A percentile compares a stretch with the other conserved stretches of the same genome.
phyloP scores from a whole-genome alignment of 2,888 invertebrate genomes.

The Drosophila falleni region DNA sequence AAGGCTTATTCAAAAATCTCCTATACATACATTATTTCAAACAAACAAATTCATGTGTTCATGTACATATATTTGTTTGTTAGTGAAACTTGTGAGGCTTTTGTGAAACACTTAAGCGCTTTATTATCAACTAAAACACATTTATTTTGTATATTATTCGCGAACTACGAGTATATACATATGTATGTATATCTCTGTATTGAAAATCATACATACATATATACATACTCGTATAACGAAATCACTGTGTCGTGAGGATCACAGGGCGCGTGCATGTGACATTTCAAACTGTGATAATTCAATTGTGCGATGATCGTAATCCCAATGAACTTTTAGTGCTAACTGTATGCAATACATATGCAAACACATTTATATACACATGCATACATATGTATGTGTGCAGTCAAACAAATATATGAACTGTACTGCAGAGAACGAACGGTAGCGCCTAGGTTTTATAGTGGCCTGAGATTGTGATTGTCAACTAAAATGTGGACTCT shows the following conservation, averaged over 20 bases:
- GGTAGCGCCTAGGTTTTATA: slow-evolving; percentile 69
- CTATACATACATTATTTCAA: slow-evolving; percentile 1
- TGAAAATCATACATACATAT: not conserved
- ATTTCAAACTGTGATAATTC: slow-evolving; percentile 81
- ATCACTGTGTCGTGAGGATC: slow-evolving; percentile 38
- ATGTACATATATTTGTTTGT: not conserved
- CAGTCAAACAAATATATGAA: slow-evolving; percentile 15
- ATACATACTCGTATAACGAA: slow-evolving; percentile 15
- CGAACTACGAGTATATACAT: not conserved
- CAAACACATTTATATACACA: not conserved
- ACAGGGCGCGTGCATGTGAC: slow-evolving; percentile 75
- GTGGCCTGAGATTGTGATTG: slow-evolving; percentile 57
- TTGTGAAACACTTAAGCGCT: slow-evolving; percentile 63
- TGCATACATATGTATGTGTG: not conserved
- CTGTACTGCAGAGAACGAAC: slow-evolving; percentile 31
- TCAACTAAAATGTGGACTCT: slow-evolving; percentile 42
- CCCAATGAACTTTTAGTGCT: slow-evolving; percentile 64
- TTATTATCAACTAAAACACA: slow-evolving; percentile 43
- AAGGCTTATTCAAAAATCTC: not conserved
- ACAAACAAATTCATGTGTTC: not conserved
- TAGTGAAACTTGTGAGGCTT: slow-evolving; percentile 34
- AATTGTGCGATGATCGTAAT: slow-evolving; percentile 69
- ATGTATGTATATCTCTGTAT: not conserved
- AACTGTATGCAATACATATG: slow-evolving; percentile 20
- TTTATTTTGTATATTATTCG: slow-evolving; percentile 13